Evolutionary conservation across 2,888 invertebrate species (phyloP).

Genomic region (Lochmaea capreae): DNA sequence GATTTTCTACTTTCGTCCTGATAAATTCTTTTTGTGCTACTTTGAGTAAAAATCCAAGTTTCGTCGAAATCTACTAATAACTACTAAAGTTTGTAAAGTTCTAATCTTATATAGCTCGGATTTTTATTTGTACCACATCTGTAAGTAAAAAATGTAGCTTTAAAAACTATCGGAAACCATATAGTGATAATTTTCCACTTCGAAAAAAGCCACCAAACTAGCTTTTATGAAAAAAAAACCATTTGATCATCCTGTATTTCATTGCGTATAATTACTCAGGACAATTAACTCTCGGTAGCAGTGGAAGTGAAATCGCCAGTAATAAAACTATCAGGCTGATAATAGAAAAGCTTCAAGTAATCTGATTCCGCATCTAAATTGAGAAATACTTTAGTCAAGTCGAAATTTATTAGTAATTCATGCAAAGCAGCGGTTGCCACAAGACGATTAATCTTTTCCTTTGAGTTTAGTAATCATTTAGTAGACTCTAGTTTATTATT

Average conservation of each 20-base stretch:
- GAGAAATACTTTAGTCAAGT: constrained; percentile 46
- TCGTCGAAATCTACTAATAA: too few relatives aligned
- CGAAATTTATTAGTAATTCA: constrained; percentile 47
- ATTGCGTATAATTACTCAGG: background rate
- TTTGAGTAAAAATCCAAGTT: too few relatives aligned
- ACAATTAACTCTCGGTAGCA: constrained; percentile 4
- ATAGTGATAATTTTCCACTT: too few relatives aligned
- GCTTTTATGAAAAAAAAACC: too few relatives aligned
- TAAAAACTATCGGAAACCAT: too few relatives aligned
- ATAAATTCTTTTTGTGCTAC: too few relatives aligned
- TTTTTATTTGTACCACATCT: too few relatives aligned
- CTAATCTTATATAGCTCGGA: too few relatives aligned
- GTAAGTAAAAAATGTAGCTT: too few relatives aligned
- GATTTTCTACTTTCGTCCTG: too few relatives aligned
- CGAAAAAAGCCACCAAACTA: too few relatives aligned
- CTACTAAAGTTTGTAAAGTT: too few relatives aligned
- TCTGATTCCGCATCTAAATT: constrained; percentile 49
- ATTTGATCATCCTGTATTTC: background rate
- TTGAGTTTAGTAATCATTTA: constrained; percentile 6
- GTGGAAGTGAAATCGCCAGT: background rate
- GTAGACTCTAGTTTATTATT: constrained; percentile 3
- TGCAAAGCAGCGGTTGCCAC: constrained; percentile 43
- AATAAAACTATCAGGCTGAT: constrained; percentile 24
- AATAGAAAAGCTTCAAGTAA: constrained; percentile 40
- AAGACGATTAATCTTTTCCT: constrained; percentile 7